Base-by-base conservation (phyloP, 2,797 vertebrate genomes). In the Ctenochaetus hawaiiensis region DNA sequence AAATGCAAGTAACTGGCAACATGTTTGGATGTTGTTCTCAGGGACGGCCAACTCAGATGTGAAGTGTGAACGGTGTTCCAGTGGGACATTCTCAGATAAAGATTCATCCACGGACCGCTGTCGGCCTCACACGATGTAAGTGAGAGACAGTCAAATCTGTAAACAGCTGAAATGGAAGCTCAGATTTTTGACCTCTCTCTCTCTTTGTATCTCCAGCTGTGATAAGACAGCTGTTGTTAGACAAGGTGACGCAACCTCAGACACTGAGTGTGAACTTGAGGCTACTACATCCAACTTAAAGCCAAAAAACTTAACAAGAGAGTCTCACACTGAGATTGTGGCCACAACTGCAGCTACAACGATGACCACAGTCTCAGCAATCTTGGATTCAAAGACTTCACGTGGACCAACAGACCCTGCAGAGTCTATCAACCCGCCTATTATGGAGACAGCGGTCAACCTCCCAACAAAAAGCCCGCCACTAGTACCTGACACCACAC, bases 61-160 rank as follows among this genome's bases (percentile, higher is more conserved):
- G 45, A 78, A 0, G 72, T 96, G 95, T 86, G 1, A 2, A 37
- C 0, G 0, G 0, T 96, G 95, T 78, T 54, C 20, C 0, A 0
- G 9, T 2, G 95, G 93, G 30, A 93, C 64, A 0, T 95, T 94
- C 81, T 96, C 94, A n/a, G 44, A 82, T 80, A 76, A 18, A 2
- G 0, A 0, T 45, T 93, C 85, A n/a, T 2, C 9, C 74, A 84
- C 20, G 0, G 63, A 89, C 12, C 13, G 0, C 30, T 96, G 95
- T 67, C 45, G 6, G 71, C 76, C 66, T 41, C 93, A 95, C 62
- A 90, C 89, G 45, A 1, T 56, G 95, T 96, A 77, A 93, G 89
- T 86, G 5, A 65, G 47, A 11, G 22, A 48, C 23, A 58, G 14
- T 6, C 41, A 74, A 54, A 37, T 78, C 47, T 54, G 2, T 18